These are phyloP conservation scores for Mya arenaria DNA, from an alignment of 1,140 invertebrate species.

Conservation along the genomic window DNA sequence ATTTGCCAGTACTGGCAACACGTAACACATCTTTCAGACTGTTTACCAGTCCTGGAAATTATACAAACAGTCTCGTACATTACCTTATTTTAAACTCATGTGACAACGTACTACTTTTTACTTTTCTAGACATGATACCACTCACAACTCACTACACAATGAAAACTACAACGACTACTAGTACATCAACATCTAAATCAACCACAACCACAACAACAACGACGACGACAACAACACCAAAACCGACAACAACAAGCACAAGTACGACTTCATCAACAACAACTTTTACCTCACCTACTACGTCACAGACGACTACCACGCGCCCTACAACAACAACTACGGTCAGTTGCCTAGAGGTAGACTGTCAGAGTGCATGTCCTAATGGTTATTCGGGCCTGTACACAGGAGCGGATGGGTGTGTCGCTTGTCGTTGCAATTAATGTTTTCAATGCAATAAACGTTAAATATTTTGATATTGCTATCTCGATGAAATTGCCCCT, in stretches of 20 bases:
- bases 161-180: no score
- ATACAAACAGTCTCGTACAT: no score
- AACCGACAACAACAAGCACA: not conserved
- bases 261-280: not conserved
- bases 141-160: no score
- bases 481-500: no score
- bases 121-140: no score
- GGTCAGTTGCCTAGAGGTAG: not conserved
- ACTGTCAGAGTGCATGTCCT: not conserved
- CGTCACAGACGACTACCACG: not conserved
- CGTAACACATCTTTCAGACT: no score
- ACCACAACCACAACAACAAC: not conserved
- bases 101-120: no score
- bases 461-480: no score
- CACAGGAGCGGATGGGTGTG: not conserved
- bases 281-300: not conserved
- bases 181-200: not conserved
- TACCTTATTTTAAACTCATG: no score
- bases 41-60: no score
- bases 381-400: constrained; percentile 3
- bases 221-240: not conserved
- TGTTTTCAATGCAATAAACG: no score
- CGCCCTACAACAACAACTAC: not conserved
- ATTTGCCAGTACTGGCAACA: no score
- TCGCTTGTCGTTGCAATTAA: not conserved